Percentiles rank a stretch among this genome's conserved stretches.
These are phyloP conservation scores for Coronaproctus castanopsis DNA, from an alignment of 2,888 invertebrate genomes.

Conservation along the genomic window DNA sequence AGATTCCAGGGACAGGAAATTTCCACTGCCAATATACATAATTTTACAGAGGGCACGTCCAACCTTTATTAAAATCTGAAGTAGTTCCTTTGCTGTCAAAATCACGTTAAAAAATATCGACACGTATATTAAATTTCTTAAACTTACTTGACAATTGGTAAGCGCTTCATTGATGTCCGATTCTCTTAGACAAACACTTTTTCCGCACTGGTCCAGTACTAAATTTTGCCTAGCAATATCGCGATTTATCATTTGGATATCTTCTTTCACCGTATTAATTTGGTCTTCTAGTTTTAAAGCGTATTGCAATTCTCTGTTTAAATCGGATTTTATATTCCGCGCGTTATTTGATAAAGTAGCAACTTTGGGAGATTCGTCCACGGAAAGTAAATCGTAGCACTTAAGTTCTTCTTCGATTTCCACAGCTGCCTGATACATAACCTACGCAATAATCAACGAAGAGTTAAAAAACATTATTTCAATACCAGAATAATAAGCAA, in stretches of 20 bases:
- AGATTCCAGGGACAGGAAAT: too few relatives aligned
- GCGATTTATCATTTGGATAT: conserved; percentile 44
- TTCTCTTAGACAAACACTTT: conserved; percentile 38
- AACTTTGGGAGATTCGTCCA: conserved; percentile 54
- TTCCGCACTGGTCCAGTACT: conserved; percentile 47
- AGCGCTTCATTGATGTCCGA: conserved; percentile 58
- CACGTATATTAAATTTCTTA: background rate
- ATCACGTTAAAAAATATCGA: too few relatives aligned
- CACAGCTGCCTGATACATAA: conserved; percentile 16
- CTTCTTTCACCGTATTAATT: conserved; percentile 47
- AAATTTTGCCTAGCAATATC: conserved; percentile 39
- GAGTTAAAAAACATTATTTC: too few relatives aligned
- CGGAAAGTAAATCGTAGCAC: conserved; percentile 48
- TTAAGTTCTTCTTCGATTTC: conserved; percentile 57
- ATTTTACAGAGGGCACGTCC: background rate
- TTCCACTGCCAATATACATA: too few relatives aligned
- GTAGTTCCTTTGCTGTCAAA: background rate
- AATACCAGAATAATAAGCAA: too few relatives aligned
- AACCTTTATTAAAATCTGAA: background rate
- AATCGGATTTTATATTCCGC: conserved; percentile 44
- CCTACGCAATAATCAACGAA: conserved; percentile 17
- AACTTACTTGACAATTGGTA: conserved; percentile 39
- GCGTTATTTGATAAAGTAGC: conserved; percentile 48
- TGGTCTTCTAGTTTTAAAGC: conserved; percentile 53
- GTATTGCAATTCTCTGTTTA: conserved; percentile 56